phyloP scores from a whole-genome alignment of 2,797 vertebrate genomes.

The Coilia nasus region DNA sequence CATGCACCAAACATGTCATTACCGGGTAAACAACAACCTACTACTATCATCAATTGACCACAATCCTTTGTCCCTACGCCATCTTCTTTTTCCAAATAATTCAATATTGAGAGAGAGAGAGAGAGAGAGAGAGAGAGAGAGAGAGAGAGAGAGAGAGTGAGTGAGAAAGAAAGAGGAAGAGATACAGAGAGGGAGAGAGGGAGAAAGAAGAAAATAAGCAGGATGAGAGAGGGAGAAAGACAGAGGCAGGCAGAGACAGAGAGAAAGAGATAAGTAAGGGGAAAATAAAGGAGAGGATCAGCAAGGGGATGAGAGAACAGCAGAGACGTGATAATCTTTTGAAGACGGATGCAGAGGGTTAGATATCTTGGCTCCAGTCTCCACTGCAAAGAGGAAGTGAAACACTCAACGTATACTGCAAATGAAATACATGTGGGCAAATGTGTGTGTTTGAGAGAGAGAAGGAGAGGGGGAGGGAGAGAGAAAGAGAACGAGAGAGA shows the following conservation, averaged over 20 bases:
- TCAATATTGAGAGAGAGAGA: neutral
- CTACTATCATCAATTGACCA: too few species aligned
- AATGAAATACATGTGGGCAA: neutral
- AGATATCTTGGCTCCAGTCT: neutral
- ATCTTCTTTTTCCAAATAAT: too few species aligned
- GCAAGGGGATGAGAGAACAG: neutral
- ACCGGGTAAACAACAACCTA: too few species aligned
- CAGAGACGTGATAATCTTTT: slow-evolving; percentile 15
- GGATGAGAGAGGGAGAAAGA: neutral
- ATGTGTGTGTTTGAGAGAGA: neutral
- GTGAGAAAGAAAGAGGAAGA: neutral
- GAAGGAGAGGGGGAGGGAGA: too few species aligned
- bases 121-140: neutral
- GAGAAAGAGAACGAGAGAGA: too few species aligned
- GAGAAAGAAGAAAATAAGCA: neutral
- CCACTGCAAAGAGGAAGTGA: slow-evolving; percentile 11
- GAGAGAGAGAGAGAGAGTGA: neutral
- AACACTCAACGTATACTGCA: neutral
- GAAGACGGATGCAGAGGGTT: neutral
- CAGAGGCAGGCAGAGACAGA: neutral
- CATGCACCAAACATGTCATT: too few species aligned
- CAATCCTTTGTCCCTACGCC: too few species aligned
- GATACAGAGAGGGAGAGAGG: neutral
- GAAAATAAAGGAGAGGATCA: neutral
- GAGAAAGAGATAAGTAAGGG: neutral